Evolutionary conservation across 2,888 invertebrate species (phyloP).

Genomic region (Lycocerus yunnanus): DNA sequence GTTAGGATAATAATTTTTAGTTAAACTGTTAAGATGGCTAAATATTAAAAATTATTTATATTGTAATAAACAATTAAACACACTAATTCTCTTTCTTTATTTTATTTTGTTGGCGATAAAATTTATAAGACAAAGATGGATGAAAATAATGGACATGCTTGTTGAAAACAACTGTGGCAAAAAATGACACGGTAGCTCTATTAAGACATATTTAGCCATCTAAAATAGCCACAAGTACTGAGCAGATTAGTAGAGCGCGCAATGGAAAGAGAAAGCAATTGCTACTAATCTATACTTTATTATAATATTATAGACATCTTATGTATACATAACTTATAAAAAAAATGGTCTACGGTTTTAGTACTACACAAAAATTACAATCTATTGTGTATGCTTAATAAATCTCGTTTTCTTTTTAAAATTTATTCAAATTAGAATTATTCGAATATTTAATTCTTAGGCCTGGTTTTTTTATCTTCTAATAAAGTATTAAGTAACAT

Average conservation of each 20-base stretch:
- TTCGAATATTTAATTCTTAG: too few relatives aligned
- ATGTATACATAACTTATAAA: conserved; percentile 21
- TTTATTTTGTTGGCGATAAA: not conserved
- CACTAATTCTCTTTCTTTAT: not conserved
- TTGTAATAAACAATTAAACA: not conserved
- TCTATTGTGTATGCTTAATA: not conserved
- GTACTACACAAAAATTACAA: not conserved
- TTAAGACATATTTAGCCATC: conserved; percentile 46
- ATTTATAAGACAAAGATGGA: conserved; percentile 1
- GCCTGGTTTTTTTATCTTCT: too few relatives aligned
- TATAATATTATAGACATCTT: conserved; percentile 35
- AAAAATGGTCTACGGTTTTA: not conserved
- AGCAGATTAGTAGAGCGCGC: conserved; percentile 45
- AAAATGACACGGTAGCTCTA: conserved; percentile 40
- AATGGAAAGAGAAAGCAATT: conserved; percentile 48
- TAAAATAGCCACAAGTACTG: conserved; percentile 37
- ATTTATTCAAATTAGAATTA: too few relatives aligned
- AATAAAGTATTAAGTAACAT: too few relatives aligned
- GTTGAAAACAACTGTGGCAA: conserved; percentile 14
- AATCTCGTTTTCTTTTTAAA: not conserved
- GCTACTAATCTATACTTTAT: conserved; percentile 31
- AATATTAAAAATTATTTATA: not conserved
- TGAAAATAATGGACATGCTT: not conserved
- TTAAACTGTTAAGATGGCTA: not conserved
- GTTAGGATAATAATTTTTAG: not conserved